Conservation (phyloP, 2,888 invertebrate genomes). For the Epistrophe eligans region DNA sequence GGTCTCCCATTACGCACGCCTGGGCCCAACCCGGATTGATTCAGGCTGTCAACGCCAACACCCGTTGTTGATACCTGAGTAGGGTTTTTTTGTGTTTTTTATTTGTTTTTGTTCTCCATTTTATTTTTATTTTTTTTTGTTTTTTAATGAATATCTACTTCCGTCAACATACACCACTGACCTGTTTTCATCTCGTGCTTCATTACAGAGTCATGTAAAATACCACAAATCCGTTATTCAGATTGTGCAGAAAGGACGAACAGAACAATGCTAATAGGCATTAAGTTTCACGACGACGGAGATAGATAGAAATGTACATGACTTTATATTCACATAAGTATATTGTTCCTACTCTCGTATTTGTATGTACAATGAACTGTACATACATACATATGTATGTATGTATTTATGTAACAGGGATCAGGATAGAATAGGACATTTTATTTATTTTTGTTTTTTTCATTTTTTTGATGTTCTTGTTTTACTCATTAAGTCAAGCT, state of each 20-base stretch:
- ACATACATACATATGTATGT: too few species aligned
- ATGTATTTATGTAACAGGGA: background rate
- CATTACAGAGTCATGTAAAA: conserved; percentile 66
- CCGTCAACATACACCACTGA: conserved; percentile 70
- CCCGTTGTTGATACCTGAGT: conserved; percentile 40
- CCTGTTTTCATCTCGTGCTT: conserved; percentile 60
- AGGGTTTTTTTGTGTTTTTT: conserved; percentile 11
- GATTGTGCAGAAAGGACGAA: conserved; percentile 62
- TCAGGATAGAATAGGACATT: conserved; percentile 25
- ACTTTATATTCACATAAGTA: conserved; percentile 12
- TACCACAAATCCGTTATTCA: conserved; percentile 70
- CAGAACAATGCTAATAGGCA: conserved; percentile 64
- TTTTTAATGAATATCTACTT: conserved; percentile 58
- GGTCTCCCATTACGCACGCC: conserved; percentile 43
- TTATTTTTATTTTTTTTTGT: conserved; percentile 19
- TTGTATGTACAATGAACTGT: background rate
- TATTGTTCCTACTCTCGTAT: background rate
- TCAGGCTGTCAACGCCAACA: conserved; percentile 11
- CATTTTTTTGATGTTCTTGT: conserved; percentile 11
- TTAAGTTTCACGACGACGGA: conserved; percentile 63
- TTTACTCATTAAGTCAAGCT: conserved; percentile 70
- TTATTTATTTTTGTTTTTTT: conserved; percentile 4
- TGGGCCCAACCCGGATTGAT: background rate
- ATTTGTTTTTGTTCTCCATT: conserved; percentile 3
- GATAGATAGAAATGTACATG: conserved; percentile 54